These are phyloP conservation scores for Drosophila pruinosa DNA, from an alignment of 1,140 invertebrate genomes.

Conservation along the genomic window DNA sequence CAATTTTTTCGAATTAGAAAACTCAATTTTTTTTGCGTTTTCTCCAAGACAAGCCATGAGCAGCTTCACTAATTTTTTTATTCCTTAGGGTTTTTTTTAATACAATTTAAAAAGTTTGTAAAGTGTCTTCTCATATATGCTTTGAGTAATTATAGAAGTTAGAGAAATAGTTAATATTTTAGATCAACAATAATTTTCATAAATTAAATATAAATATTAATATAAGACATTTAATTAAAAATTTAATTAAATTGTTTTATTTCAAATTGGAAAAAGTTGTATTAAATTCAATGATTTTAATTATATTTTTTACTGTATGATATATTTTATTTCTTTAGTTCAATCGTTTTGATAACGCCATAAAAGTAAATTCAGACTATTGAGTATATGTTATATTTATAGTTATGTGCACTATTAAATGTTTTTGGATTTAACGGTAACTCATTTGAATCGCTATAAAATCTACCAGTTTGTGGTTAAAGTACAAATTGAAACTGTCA, in stretches of 20 bases:
- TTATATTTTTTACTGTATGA: too few species aligned
- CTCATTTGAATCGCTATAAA: background rate
- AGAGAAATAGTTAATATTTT: too few species aligned
- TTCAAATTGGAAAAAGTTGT: too few species aligned
- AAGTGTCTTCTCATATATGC: conserved; percentile 39
- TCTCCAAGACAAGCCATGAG: conserved; percentile 15
- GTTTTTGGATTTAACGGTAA: background rate
- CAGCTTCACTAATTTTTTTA: conserved; percentile 42
- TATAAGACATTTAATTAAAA: too few species aligned
- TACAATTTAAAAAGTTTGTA: background rate
- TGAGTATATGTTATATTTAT: background rate
- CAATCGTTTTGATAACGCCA: background rate
- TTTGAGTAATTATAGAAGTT: too few species aligned
- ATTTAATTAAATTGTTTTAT: too few species aligned
- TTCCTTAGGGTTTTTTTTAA: background rate
- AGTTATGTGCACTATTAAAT: background rate
- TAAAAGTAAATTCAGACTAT: background rate
- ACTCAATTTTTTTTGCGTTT: background rate
- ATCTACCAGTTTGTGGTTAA: background rate
- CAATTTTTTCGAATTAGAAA: conserved; percentile 76
- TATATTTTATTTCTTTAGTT: background rate
- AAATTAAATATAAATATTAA: too few species aligned
- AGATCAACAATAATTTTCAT: too few species aligned
- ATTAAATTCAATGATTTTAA: too few species aligned
- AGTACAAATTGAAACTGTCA: conserved; percentile 2